Conservation (phyloP, 1,140 invertebrate genomes). For the Neelides sp. region DNA sequence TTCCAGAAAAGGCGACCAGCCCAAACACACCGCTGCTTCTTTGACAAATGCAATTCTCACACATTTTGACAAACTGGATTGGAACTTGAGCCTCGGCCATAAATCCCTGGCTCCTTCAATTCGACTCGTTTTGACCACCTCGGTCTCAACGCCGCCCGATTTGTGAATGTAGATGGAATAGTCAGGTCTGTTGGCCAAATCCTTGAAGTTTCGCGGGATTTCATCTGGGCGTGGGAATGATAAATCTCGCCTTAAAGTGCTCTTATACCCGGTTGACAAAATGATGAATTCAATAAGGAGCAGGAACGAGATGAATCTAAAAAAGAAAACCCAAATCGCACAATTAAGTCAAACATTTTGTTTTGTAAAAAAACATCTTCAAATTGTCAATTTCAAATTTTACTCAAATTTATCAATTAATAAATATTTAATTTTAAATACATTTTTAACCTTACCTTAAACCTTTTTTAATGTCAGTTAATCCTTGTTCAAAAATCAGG, state of each 20-base stretch:
- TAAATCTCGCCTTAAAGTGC: neutral
- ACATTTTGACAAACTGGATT: constrained; percentile 1
- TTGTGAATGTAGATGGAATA: constrained; percentile 1
- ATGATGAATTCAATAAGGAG: neutral
- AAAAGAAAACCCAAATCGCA: too few relatives aligned
- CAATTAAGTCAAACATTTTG: too few relatives aligned
- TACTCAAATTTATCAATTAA: too few relatives aligned
- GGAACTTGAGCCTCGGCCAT: neutral
- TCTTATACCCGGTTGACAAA: constrained; percentile 2
- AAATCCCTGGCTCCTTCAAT: neutral
- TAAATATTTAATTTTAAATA: too few relatives aligned
- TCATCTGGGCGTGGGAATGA: constrained; percentile 5
- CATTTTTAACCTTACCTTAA: too few relatives aligned
- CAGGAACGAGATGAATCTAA: neutral
- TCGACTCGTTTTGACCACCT: neutral
- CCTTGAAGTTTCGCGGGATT: neutral
- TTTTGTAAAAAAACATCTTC: too few relatives aligned
- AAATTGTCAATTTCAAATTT: too few relatives aligned
- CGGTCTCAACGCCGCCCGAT: constrained; percentile 2
- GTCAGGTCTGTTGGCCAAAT: constrained; percentile 1
- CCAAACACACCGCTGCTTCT: neutral
- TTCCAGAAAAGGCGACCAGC: constrained; percentile 10
- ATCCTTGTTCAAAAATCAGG: constrained; percentile 9
- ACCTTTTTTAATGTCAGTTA: constrained; percentile 1
- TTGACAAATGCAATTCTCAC: neutral